Percentiles rank a stretch among this genome's conserved stretches.
phyloP scores from a whole-genome alignment of 2,888 invertebrate genomes.

The Drosophila engyochracea region DNA sequence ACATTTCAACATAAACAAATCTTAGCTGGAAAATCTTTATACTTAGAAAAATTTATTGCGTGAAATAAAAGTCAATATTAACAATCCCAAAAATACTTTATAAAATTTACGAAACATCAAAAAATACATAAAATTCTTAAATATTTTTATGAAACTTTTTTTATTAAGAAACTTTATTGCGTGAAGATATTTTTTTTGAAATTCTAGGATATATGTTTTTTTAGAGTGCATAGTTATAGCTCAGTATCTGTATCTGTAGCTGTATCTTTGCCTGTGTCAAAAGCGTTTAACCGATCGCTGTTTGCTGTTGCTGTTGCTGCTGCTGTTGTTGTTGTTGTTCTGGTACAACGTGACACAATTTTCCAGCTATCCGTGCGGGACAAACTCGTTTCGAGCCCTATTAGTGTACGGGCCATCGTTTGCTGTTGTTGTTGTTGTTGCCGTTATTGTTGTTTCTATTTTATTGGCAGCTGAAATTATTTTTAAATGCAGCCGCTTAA shows the following conservation, averaged over 20 bases:
- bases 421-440: conserved; percentile 32
- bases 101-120: not conserved
- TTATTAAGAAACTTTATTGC: not conserved
- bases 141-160: not conserved
- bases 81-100: not conserved
- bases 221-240: not conserved
- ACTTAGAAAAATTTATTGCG: not conserved
- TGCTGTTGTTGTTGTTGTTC: conserved; percentile 24
- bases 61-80: not conserved
- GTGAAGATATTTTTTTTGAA: not conserved
- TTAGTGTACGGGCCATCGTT: conserved; percentile 48
- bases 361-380: conserved; percentile 66
- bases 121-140: not conserved
- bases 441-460: conserved; percentile 51
- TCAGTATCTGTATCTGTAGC: conserved; percentile 12
- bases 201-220: not conserved
- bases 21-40: not conserved
- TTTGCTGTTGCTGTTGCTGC: conserved; percentile 16
- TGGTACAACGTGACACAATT: conserved; percentile 76
- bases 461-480: conserved; percentile 78
- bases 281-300: conserved; percentile 38
- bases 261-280: conserved; percentile 30
- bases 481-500: conserved; percentile 79
- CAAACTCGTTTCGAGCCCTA: conserved; percentile 72
- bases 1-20: not conserved